Conservation (phyloP, 2,113 vertebrate genomes). For the Romanogobio albipinnatus region DNA sequence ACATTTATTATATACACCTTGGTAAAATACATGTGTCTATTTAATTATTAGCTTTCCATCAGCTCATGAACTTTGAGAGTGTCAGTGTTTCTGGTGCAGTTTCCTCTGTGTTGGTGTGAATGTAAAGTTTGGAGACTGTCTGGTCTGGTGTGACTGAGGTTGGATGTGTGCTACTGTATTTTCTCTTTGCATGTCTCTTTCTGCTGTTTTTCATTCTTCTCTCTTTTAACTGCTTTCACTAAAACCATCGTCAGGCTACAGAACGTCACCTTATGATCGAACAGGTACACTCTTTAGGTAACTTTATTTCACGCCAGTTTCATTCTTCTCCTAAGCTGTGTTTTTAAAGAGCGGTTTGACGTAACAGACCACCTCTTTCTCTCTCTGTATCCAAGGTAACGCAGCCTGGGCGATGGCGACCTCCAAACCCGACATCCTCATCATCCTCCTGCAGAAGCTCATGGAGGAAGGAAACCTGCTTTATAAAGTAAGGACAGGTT, state of each 20-base stretch:
- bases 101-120: not conserved
- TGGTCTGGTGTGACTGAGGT: conserved; percentile 35
- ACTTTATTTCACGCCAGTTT: conserved; percentile 75
- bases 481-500: conserved; percentile 84
- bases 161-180: conserved; percentile 26
- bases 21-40: no score
- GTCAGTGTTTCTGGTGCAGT: not conserved
- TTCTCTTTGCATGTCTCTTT: conserved; percentile 55
- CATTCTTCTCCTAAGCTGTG: conserved; percentile 44
- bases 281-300: conserved; percentile 87
- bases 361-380: conserved; percentile 20
- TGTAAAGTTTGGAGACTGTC: not conserved
- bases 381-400: conserved; percentile 79
- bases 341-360: not conserved
- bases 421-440: conserved; percentile 97
- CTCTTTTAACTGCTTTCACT: conserved; percentile 74
- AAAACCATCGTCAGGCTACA: conserved; percentile 78
- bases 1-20: no score
- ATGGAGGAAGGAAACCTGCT: conserved; percentile 97
- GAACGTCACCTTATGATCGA: conserved; percentile 85
- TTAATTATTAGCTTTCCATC: no score
- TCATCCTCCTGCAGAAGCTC: conserved; percentile 97
- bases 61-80: no score
- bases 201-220: conserved; percentile 65
- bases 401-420: conserved; percentile 99